Evolutionary conservation across 2,797 vertebrate species (phyloP), one percentile per base, ranked within the genome.

Genomic region (Melanotaenia parkinsoni): DNA sequence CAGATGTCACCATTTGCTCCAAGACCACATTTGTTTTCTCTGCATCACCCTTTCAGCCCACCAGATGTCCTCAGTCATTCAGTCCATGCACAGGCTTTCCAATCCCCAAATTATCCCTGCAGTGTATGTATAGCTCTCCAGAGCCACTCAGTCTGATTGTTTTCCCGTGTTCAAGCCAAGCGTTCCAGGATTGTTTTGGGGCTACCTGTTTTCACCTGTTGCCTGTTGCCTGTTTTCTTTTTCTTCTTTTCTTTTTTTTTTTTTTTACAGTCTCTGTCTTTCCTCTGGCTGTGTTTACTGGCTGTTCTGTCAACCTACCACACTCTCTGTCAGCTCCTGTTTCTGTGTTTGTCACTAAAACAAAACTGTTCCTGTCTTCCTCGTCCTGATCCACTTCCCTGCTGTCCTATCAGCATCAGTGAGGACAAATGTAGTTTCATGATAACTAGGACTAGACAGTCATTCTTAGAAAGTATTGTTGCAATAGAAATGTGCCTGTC

Each of bases 51-150:
- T 66, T 54, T 67, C 28, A 32, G 60, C 20, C 28, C 1, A 59
- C 26, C 66, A 68, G 66, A 59, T 68, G 66, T 68, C 66, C 28
- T 33, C 40, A 24, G 30, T 33, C 37, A 20, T 57, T 45, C 20
- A 57, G 64, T 56, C 37, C 30, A 13, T 5, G 38, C 26, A 11
- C 28, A 32, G 40, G 51, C 30, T 61, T 53, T 51, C 54, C n/a
- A 43, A 20, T 56, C 22, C 33, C 2, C 38, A 37, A 33, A 58
- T 8, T 20, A 59, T 14, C 11, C 43, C 33, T 59, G 33, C 43
- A 13, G 18, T 22, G 37, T 32, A 38, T 28, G 18, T 30, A 57
- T 30, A 7, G 33, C 37, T 45, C 37, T 63, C 53, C 18, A 45
- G 54, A 45, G 32, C 18, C 28, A 22, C 20, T 28, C 37, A 5